Conservation (phyloP, 2,797 vertebrate species). For the Pangasius sanitwongsei region DNA sequence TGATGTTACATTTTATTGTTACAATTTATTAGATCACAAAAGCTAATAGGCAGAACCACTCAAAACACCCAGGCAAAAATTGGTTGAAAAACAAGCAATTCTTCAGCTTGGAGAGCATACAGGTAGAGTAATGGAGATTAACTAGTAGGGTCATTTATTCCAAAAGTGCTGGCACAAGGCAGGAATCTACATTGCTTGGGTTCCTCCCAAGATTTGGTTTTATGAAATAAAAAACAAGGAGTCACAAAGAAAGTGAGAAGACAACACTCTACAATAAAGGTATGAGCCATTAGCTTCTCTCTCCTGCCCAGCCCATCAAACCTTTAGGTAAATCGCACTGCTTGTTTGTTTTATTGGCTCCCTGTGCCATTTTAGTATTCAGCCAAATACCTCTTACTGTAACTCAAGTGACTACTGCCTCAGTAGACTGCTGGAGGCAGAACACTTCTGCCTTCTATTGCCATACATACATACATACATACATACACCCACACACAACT, state of each 20-base stretch:
- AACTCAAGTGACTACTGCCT: background rate
- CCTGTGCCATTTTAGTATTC: background rate
- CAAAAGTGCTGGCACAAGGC: background rate
- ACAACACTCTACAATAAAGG: background rate
- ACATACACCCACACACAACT: background rate
- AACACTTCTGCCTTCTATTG: background rate
- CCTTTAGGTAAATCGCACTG: background rate
- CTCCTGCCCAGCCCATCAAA: background rate
- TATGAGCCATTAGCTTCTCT: background rate
- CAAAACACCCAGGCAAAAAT: background rate
- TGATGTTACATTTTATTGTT: background rate
- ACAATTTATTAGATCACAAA: background rate
- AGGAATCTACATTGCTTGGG: background rate
- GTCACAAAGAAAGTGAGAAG: background rate
- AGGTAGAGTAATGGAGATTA: background rate
- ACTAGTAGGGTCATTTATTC: background rate
- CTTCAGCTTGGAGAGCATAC: background rate
- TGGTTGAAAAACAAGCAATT: background rate
- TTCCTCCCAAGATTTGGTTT: background rate
- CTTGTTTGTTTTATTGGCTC: slow-evolving; percentile 3
- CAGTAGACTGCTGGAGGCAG: background rate
- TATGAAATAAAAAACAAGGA: background rate
- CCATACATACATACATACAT: background rate
- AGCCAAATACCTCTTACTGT: background rate
- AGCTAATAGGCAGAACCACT: background rate